Conservation (phyloP, 2,797 vertebrate genomes). For the Schizopygopsis malacanthus region DNA sequence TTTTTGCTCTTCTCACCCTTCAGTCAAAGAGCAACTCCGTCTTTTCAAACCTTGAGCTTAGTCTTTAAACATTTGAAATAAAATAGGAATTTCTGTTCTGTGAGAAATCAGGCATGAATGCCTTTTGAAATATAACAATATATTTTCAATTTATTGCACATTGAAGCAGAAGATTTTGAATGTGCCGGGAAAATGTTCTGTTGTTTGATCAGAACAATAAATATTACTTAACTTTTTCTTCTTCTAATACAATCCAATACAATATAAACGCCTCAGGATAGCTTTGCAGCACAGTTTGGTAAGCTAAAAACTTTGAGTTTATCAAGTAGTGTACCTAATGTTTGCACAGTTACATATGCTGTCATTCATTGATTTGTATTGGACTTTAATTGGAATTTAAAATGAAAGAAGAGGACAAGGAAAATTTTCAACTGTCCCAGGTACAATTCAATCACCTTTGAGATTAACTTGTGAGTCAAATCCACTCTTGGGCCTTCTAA, state of each 20-base stretch:
- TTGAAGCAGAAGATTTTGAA: neutral
- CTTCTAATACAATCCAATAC: neutral
- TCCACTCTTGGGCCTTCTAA: slow-evolving; percentile 57
- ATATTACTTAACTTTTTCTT: neutral
- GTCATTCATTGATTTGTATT: neutral
- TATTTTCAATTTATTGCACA: neutral
- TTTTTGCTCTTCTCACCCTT: neutral
- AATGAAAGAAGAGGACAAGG: slow-evolving; percentile 29
- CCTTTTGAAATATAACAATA: neutral
- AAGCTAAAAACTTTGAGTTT: neutral
- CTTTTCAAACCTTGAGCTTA: neutral
- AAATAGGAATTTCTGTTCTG: neutral
- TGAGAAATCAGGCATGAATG: neutral
- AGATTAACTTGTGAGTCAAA: slow-evolving; percentile 62
- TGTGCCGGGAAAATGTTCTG: neutral
- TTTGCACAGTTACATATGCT: neutral
- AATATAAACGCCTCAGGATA: neutral
- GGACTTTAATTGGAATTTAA: neutral
- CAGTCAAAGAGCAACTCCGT: neutral
- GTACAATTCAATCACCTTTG: slow-evolving; percentile 42
- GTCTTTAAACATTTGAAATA: neutral
- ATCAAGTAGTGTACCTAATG: neutral
- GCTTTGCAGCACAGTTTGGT: neutral
- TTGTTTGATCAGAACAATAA: neutral
- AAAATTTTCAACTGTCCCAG: slow-evolving; percentile 3